Evolutionary conservation across 2,113 vertebrate species (phyloP).

Genomic region (Pseudorasbora parva): DNA sequence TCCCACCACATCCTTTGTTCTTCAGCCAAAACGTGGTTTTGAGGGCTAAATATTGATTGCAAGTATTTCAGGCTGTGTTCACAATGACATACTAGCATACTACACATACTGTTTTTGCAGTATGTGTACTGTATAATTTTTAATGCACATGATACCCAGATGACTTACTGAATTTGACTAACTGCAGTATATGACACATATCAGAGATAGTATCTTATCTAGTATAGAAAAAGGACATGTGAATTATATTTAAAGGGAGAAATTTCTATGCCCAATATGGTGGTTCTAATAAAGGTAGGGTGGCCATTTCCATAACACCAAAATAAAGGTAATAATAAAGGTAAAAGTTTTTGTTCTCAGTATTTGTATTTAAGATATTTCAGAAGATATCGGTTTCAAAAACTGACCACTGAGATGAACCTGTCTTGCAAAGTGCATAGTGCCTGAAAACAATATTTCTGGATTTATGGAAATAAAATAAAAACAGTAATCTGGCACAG

Average conservation of each 20-base stretch:
- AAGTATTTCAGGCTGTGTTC: conserved; percentile 1
- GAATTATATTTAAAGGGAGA: neutral
- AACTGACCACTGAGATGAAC: too few species aligned
- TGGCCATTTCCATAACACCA: too few species aligned
- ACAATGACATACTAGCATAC: neutral
- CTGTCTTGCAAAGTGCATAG: too few species aligned
- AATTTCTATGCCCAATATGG: neutral
- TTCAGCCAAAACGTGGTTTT: neutral
- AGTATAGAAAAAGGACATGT: neutral
- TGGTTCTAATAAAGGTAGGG: neutral
- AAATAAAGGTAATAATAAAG: too few species aligned
- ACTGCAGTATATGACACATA: neutral
- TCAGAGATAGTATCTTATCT: neutral
- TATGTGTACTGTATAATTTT: neutral
- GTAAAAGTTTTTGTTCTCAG: too few species aligned
- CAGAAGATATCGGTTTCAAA: too few species aligned
- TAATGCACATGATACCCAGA: neutral
- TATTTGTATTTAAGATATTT: too few species aligned
- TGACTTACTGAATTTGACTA: neutral
- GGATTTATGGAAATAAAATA: too few species aligned
- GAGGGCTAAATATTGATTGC: neutral
- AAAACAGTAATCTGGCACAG: too few species aligned
- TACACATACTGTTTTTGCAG: neutral
- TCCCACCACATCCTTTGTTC: neutral
- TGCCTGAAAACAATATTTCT: too few species aligned